Conservation (phyloP, 2,888 invertebrate genomes). For the Machimus atricapillus region DNA sequence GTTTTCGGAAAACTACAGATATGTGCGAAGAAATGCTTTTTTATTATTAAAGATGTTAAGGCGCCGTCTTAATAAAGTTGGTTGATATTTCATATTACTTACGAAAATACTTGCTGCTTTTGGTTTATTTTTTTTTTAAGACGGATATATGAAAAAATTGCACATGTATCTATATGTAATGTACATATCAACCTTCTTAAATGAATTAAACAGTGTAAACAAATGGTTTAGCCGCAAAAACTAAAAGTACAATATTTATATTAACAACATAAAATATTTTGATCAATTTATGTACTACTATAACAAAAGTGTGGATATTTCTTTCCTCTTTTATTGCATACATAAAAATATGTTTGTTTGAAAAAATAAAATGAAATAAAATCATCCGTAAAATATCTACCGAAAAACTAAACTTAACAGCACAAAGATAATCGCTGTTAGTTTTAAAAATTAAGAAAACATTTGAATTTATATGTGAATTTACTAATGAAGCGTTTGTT, state of each 20-base stretch:
- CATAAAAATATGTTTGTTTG: neutral
- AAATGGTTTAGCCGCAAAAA: slow-evolving; percentile 29
- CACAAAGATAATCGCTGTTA: neutral
- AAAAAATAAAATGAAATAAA: neutral
- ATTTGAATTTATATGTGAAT: neutral
- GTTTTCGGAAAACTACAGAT: neutral
- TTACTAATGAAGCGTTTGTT: slow-evolving; percentile 22
- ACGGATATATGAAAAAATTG: no score
- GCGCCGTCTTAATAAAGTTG: neutral
- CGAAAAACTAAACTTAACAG: slow-evolving; percentile 38
- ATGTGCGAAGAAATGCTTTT: neutral
- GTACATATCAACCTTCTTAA: neutral
- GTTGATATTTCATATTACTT: neutral
- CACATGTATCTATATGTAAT: neutral
- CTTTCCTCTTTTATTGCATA: neutral
- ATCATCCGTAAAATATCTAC: slow-evolving; percentile 49
- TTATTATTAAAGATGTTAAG: neutral
- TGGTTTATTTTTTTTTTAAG: neutral
- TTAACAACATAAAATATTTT: neutral
- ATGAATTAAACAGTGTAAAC: neutral
- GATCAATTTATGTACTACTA: neutral
- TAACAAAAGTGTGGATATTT: slow-evolving; percentile 42
- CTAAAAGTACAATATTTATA: neutral
- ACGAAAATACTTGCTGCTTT: neutral
- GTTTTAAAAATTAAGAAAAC: slow-evolving; percentile 21